A percentile compares a stretch with the other conserved stretches of the same genome.
Conservation (phyloP, 2,113 vertebrate genomes). For the Menura novaehollandiae region DNA sequence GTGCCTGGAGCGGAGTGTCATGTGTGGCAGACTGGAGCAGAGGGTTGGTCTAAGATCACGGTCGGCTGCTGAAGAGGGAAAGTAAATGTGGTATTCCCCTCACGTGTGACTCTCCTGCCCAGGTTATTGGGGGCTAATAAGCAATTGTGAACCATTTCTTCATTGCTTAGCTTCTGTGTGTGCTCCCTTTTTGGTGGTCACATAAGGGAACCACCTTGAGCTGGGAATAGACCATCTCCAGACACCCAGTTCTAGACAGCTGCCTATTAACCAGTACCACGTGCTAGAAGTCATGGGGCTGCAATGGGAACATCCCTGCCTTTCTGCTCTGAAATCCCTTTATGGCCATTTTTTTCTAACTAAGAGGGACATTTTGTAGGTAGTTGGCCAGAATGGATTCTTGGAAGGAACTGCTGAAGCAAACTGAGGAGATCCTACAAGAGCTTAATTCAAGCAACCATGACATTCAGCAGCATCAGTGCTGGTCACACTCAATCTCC, state of each 20-base stretch:
- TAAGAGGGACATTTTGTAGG: neutral
- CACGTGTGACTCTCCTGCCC: neutral
- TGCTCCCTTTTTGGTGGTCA: constrained; percentile 50
- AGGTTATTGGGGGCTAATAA: constrained; percentile 34
- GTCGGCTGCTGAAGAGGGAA: neutral
- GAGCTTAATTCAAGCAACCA: neutral
- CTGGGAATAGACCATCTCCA: neutral
- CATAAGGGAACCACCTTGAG: constrained; percentile 21
- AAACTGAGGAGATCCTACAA: neutral
- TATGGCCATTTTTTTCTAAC: neutral
- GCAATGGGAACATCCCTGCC: neutral
- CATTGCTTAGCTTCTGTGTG: constrained; percentile 64
- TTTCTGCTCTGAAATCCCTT: constrained; percentile 26
- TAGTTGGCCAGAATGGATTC: neutral
- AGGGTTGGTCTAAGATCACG: neutral
- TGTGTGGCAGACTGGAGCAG: neutral
- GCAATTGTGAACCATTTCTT: constrained; percentile 58
- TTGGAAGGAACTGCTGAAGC: neutral
- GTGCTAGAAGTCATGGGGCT: neutral
- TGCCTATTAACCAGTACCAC: constrained; percentile 11
- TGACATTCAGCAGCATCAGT: neutral
- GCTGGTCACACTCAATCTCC: neutral
- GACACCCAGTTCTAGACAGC: neutral
- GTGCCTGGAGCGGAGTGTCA: neutral
- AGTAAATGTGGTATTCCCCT: neutral